Evolutionary conservation across 2,888 invertebrate species (phyloP), one percentile per base, ranked within the genome.

Genomic region (Caenorhabditis sp.): DNA sequence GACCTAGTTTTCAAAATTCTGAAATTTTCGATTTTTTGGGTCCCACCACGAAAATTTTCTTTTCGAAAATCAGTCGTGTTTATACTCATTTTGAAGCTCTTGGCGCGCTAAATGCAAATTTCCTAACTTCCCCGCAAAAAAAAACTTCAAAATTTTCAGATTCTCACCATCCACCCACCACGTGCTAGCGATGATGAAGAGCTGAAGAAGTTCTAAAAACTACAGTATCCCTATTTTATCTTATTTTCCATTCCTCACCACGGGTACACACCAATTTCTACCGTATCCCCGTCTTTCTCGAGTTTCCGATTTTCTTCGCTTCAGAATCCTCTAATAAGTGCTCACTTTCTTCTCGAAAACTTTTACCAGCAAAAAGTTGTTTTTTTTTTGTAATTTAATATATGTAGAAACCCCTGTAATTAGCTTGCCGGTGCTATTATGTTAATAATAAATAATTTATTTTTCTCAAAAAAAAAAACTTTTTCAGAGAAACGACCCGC

Each of bases 231-330:
- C 16, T 22, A 51, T 35, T 68, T 51, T 31, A 8, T 19, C 10
- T 58, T n/a, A 28, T 31, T 58, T 16, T 16, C 19, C 26, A 26
- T 31, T 31, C n/a, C 8, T 31, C 3, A 16, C 38, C 22, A 59
- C 72, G 72, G 72, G 72, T 72, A 44, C 24, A 22, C 22, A 22
- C 16, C n/a, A n/a, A 28, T 1, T 56, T 28, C 49, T 59, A 47
- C 59, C 47, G 59, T 72, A 72, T 72, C 72, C 72, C 72, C 35
- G 72, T 72, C 72, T 72, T 72, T 72, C 72, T 26, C 31, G 28
- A 31, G n/a, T 31, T 31, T 58, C 14, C 24, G 14, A 58, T 58
- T 16, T 31, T 31, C 6, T 31, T 56, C 0, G 6, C 6, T 24
- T 54, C 24, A 26, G 22, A 24, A 14, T 3, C 54, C 24, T 56